Evolutionary conservation across 2,797 vertebrate genomes (phyloP).

Genomic region (Distichodus sexfasciatus): DNA sequence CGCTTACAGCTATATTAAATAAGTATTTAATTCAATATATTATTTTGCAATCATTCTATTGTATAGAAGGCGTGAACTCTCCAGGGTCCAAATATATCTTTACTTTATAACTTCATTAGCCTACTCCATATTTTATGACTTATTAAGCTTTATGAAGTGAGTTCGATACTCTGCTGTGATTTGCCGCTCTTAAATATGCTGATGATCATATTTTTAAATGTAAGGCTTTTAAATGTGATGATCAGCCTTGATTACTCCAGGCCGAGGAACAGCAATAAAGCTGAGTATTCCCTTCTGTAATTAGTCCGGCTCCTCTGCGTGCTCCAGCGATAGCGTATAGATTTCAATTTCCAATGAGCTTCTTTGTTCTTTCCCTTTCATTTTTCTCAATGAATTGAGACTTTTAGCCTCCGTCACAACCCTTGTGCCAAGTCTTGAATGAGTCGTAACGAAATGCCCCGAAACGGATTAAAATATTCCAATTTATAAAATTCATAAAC

Average conservation of each 20-base stretch:
- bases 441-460: constrained; percentile 49
- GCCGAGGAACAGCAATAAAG: constrained; percentile 16
- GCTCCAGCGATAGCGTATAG: constrained; percentile 41
- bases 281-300: constrained; percentile 41
- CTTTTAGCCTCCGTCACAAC: constrained; percentile 22
- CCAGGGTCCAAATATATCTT: no score
- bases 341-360: constrained; percentile 45
- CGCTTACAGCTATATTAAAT: no score
- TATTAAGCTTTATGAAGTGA: not conserved
- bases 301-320: constrained; percentile 40
- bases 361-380: constrained; percentile 79
- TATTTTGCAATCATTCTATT: no score
- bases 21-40: no score
- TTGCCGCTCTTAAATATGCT: no score
- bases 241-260: no score
- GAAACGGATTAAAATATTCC: constrained; percentile 49
- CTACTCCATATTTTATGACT: no score
- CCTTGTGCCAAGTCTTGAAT: constrained; percentile 38
- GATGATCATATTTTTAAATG: no score
- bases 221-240: constrained; percentile 31
- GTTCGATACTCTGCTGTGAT: no score
- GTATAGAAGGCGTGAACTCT: no score
- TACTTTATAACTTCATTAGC: no score
- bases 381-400: constrained; percentile 37
- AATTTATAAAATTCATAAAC: constrained; percentile 46